Conservation (phyloP, 2,888 invertebrate genomes). For the Agonopterix alstromeriana region DNA sequence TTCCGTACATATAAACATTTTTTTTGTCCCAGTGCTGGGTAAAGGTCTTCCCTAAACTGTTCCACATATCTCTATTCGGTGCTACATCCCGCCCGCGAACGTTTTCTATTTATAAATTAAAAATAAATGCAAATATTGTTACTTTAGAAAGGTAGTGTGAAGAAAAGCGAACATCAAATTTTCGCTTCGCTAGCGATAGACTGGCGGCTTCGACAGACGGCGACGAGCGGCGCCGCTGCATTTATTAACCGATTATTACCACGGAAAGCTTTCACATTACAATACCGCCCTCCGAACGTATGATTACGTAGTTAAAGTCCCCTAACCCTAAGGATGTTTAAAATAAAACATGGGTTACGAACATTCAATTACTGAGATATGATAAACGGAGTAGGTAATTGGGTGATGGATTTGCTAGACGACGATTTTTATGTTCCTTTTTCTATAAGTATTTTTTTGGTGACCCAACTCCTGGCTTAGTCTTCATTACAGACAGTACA, state of each 20-base stretch:
- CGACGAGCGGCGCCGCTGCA: slow-evolving; percentile 26
- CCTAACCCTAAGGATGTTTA: slow-evolving; percentile 6
- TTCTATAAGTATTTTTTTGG: not conserved
- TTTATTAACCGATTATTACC: slow-evolving; percentile 53
- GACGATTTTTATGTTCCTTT: too few species aligned
- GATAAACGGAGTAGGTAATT: slow-evolving; percentile 1
- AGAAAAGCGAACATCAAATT: not conserved
- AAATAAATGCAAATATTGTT: too few species aligned
- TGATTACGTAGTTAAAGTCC: slow-evolving; percentile 18
- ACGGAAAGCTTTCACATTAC: slow-evolving; percentile 35
- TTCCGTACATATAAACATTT: too few species aligned
- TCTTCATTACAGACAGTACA: too few species aligned
- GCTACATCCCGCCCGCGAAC: too few species aligned
- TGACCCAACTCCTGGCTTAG: not conserved
- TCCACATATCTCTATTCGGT: too few species aligned
- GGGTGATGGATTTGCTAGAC: not conserved
- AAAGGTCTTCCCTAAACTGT: too few species aligned
- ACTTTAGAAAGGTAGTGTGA: too few species aligned
- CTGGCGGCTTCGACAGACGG: too few species aligned
- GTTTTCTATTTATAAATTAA: too few species aligned
- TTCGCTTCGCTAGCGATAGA: not conserved
- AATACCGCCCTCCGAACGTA: slow-evolving; percentile 27
- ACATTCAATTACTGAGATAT: slow-evolving; percentile 3
- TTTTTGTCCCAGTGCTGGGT: too few species aligned
- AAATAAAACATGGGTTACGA: slow-evolving; percentile 1